Evolutionary conservation across 2,888 invertebrate species (phyloP), one percentile per base, ranked within the genome.

Genomic region (Torymus auratus): DNA sequence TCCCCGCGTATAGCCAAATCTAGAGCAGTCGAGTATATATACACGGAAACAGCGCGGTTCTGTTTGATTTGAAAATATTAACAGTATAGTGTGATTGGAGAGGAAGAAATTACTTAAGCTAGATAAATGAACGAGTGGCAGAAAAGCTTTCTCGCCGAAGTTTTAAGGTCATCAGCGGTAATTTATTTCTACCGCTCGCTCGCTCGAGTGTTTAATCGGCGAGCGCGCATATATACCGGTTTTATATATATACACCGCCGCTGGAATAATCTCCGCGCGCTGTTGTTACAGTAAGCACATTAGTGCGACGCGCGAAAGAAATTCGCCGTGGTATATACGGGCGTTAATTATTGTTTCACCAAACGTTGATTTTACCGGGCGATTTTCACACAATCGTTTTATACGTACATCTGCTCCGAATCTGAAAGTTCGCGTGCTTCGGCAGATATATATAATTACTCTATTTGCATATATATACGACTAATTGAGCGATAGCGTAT

Each of bases 61-160:
- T 14, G 50, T 41, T 70, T 70, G n/a, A 70, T 70, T 70, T 60
- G 60, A 70, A 70, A 70, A 60, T 60, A 70, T 60, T 41, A 60
- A 60, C 17, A 56, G 28, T 3, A n/a, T 15, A 13, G 13, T 17
- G 20, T 12, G 56, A 3, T 12, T n/a, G 28, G 28, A 58, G 5
- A 15, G 15, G 13, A 58, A 58, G 58, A 58, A 58, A 58, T 58
- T 58, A 58, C 58, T 15, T 14, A 55, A 58, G 58, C 58, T 17
- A n/a, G 7, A 58, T 17, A 17, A 58, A 55, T 55, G 14, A 55
- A 58, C 58, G 58, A 58, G 58, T 58, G n/a, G 14, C n/a, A n/a
- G 13, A 55, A 55, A 55, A 55, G 7, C 13, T 13, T 14, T 13
- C 58, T 58, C 58, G 17, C 17, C 15, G 15, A 17, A 58, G 58